Conservation (phyloP, 2,888 invertebrate genomes). For the Monoplex corrugatus region DNA sequence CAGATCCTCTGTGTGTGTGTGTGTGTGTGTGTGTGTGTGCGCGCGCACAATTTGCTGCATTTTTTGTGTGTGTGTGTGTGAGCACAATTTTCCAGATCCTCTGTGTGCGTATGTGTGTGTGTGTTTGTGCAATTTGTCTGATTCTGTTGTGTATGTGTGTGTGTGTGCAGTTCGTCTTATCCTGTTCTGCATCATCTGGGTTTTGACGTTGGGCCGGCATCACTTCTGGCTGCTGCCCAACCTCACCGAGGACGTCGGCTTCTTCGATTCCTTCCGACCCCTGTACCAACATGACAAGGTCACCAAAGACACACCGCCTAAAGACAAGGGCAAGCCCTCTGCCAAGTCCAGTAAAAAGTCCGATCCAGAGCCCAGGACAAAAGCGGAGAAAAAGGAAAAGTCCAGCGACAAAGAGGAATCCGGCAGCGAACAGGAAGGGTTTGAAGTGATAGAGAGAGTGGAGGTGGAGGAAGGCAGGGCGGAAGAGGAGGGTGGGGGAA, state of each 20-base stretch:
- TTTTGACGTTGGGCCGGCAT: conserved; percentile 92
- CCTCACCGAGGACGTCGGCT: conserved; percentile 98
- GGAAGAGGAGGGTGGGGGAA: conserved; percentile 43
- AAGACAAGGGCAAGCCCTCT: conserved; percentile 34
- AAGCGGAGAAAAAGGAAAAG: conserved; percentile 51
- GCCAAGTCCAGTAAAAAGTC: conserved; percentile 37
- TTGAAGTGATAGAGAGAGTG: conserved; percentile 57
- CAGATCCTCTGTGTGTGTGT: background rate
- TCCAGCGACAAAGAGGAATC: conserved; percentile 59
- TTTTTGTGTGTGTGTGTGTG: background rate
- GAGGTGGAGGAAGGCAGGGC: conserved; percentile 58
- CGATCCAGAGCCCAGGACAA: background rate
- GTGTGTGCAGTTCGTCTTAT: conserved; percentile 88
- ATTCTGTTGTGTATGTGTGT: conserved; percentile 87
- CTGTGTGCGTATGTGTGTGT: background rate
- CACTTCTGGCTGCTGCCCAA: conserved; percentile 99
- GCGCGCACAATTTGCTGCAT: background rate
- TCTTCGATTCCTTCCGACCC: conserved; percentile 99
- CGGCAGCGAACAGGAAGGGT: conserved; percentile 55
- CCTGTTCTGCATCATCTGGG: conserved; percentile 95
- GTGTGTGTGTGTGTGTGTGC: background rate
- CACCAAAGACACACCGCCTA: conserved; percentile 32
- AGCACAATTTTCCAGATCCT: too few relatives aligned
- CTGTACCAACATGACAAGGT: conserved; percentile 57
- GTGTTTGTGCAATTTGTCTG: conserved; percentile 86